Conservation (phyloP, 2,113 vertebrate species). For the Phalacrocorax carbo region DNA sequence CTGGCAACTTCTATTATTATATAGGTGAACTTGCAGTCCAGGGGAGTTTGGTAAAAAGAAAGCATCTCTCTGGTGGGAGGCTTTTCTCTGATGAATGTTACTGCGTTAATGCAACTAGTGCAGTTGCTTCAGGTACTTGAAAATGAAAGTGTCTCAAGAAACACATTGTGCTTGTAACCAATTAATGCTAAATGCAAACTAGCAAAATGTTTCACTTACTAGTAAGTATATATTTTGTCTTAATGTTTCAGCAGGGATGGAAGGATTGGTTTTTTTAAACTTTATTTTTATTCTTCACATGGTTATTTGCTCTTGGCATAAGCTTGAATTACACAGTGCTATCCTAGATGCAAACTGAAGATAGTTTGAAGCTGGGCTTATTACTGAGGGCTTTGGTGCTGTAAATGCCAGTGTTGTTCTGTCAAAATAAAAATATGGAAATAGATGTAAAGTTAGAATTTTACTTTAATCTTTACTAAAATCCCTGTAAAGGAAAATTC, state of each 20-base stretch:
- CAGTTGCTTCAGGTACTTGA: neutral
- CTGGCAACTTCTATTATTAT: neutral
- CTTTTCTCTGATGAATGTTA: neutral
- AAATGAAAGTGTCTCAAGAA: neutral
- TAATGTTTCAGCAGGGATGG: neutral
- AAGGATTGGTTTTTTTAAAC: neutral
- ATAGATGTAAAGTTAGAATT: neutral
- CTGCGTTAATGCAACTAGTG: neutral
- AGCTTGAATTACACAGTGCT: neutral
- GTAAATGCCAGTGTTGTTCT: neutral
- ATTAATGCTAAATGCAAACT: neutral
- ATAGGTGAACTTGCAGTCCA: neutral
- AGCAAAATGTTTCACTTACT: neutral
- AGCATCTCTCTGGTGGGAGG: neutral
- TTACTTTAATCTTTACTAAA: neutral
- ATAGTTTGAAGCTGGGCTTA: neutral
- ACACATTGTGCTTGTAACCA: rapidly evolving
- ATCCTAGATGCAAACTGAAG: neutral
- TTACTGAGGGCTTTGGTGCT: neutral
- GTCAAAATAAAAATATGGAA: neutral
- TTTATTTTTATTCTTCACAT: neutral
- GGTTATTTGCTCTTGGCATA: neutral
- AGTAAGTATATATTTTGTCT: neutral
- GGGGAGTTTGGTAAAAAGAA: neutral
- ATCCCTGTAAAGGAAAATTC: neutral